These are phyloP conservation scores for Gisinianus flammeolus DNA, from an alignment of 2,888 invertebrate genomes.

Conservation along the genomic window DNA sequence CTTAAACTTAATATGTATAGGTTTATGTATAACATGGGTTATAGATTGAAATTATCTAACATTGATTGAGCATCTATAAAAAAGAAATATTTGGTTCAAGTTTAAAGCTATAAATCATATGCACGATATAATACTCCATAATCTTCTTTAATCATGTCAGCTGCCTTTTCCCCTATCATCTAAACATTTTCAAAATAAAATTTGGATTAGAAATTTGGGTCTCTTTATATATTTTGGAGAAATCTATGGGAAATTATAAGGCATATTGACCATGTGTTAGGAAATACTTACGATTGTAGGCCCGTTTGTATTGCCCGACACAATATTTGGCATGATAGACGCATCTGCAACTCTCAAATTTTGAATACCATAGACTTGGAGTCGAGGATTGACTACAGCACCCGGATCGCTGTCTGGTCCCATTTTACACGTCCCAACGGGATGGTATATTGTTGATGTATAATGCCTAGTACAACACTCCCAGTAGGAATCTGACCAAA, in stretches of 20 bases:
- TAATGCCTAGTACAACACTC: constrained; percentile 85
- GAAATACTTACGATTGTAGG: constrained; percentile 77
- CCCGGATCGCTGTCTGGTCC: constrained; percentile 68
- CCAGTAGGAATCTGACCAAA: constrained; percentile 79
- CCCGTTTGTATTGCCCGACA: constrained; percentile 85
- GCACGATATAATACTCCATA: constrained; percentile 11
- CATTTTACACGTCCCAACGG: constrained; percentile 81
- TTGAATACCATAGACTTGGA: constrained; percentile 68
- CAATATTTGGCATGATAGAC: constrained; percentile 83
- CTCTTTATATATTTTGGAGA: no score
- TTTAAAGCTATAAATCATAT: constrained; percentile 69
- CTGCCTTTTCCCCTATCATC: constrained; percentile 80
- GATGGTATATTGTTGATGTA: constrained; percentile 81
- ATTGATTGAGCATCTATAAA: no score
- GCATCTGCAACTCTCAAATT: constrained; percentile 81
- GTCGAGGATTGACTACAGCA: constrained; percentile 74
- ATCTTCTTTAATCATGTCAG: constrained; percentile 72
- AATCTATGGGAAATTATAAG: no score
- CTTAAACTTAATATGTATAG: neutral
- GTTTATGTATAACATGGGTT: neutral
- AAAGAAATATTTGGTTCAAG: no score
- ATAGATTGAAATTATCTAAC: neutral
- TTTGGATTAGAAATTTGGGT: no score
- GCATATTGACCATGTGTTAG: no score
- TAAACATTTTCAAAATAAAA: no score